Percentiles rank a stretch among this genome's conserved stretches.
These are phyloP conservation scores for Agrotis segetum DNA, from an alignment of 2,888 invertebrate species.

Conservation along the genomic window DNA sequence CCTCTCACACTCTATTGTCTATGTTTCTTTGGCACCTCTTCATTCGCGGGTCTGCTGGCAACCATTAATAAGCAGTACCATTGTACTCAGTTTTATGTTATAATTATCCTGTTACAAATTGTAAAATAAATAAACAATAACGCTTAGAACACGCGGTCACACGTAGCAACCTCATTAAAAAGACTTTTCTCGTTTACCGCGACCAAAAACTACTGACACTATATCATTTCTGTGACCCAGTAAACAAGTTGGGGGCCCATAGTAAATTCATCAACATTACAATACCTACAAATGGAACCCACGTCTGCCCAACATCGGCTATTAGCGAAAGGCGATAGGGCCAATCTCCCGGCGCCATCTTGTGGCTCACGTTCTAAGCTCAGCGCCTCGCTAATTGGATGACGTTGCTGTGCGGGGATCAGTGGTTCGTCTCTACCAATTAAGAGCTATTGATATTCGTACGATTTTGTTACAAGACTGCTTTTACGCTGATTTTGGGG, in stretches of 20 bases:
- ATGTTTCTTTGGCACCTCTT: no score
- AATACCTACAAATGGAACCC: slow-evolving; percentile 44
- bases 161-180: background rate
- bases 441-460: slow-evolving; percentile 72
- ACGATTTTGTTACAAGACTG: slow-evolving; percentile 61
- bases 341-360: slow-evolving; percentile 67
- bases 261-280: slow-evolving; percentile 58
- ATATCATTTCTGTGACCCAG: slow-evolving; percentile 22
- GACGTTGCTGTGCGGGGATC: slow-evolving; percentile 61
- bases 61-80: no score
- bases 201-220: slow-evolving; percentile 16
- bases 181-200: background rate
- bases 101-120: no score
- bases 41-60: no score
- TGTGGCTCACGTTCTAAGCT: slow-evolving; percentile 52
- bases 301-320: slow-evolving; percentile 44
- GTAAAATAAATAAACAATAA: no score
- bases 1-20: no score
- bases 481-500: slow-evolving; percentile 33
- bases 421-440: slow-evolving; percentile 65
- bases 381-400: slow-evolving; percentile 72
- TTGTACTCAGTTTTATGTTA: no score
- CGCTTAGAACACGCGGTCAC: background rate
- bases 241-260: slow-evolving; percentile 6
- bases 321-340: slow-evolving; percentile 43